Conservation (phyloP, 2,888 invertebrate species). For the Halictus ligatus region DNA sequence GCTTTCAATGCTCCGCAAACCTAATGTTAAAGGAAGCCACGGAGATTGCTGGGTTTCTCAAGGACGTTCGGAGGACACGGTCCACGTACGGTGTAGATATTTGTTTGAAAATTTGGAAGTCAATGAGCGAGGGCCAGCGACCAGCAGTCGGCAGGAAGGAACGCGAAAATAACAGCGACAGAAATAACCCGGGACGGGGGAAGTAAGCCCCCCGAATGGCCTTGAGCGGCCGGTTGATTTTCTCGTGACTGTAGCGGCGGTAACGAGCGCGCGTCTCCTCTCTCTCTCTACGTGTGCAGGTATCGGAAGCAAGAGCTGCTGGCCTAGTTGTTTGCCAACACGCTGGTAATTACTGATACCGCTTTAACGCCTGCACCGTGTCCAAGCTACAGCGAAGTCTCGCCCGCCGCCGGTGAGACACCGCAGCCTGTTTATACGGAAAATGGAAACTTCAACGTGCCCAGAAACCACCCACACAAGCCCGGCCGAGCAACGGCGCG, state of each 20-base stretch:
- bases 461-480: conserved; percentile 47
- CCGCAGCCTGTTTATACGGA: conserved; percentile 71
- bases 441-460: conserved; percentile 69
- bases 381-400: conserved; percentile 56
- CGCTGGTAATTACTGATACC: conserved; percentile 81
- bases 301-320: conserved; percentile 44
- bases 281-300: conserved; percentile 29
- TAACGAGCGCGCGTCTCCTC: conserved; percentile 24
- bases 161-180: conserved; percentile 1
- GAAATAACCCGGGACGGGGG: conserved; percentile 4
- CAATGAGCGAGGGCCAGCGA: background rate
- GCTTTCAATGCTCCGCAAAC: too few relatives aligned
- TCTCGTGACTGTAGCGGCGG: conserved; percentile 26
- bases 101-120: conserved; percentile 13
- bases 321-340: conserved; percentile 78
- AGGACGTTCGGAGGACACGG: background rate
- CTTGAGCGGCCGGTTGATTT: conserved; percentile 20
- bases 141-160: background rate
- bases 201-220: background rate
- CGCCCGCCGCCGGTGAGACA: conserved; percentile 47
- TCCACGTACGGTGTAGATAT: background rate
- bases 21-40: too few relatives aligned
- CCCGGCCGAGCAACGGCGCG: conserved; percentile 35
- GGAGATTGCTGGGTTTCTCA: too few relatives aligned
- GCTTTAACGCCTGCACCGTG: conserved; percentile 75